Evolutionary conservation across 1,140 invertebrate species (phyloP).

Genomic region (Diachasmimorpha longicaudata): DNA sequence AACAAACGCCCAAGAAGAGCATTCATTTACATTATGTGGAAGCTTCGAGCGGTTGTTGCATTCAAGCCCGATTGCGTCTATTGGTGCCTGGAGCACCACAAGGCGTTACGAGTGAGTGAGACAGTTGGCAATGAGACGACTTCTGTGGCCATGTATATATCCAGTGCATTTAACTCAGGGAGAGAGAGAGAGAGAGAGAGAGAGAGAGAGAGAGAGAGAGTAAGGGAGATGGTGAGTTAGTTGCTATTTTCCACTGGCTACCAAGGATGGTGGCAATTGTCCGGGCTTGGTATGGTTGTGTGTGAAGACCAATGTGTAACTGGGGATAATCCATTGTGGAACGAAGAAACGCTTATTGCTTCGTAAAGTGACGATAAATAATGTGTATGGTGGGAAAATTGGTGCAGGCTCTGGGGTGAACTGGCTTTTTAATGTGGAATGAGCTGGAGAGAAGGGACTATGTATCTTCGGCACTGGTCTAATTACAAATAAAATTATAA

Average conservation of each 20-base stretch:
- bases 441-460: not conserved
- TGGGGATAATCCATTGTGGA: not conserved
- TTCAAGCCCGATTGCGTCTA: constrained; percentile 3
- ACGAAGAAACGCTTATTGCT: constrained; percentile 33
- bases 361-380: constrained; percentile 36
- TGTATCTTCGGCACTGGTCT: not conserved
- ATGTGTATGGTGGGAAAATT: constrained; percentile 29
- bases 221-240: not conserved
- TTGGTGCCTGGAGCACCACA: not conserved
- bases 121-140: not conserved
- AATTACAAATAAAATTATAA: not conserved
- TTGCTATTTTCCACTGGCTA: not conserved
- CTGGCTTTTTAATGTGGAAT: not conserved
- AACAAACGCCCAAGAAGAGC: not conserved
- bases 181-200: too few species aligned
- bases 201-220: not conserved
- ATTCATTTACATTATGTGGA: constrained; percentile 1
- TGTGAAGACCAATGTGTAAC: not conserved
- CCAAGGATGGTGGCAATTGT: not conserved
- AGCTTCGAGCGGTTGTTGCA: constrained; percentile 3
- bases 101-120: not conserved
- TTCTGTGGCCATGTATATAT: not conserved
- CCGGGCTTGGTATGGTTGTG: not conserved
- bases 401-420: not conserved
- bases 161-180: not conserved